Evolutionary conservation across 2,113 vertebrate species (phyloP).

Genomic region (Echinops telfairi): DNA sequence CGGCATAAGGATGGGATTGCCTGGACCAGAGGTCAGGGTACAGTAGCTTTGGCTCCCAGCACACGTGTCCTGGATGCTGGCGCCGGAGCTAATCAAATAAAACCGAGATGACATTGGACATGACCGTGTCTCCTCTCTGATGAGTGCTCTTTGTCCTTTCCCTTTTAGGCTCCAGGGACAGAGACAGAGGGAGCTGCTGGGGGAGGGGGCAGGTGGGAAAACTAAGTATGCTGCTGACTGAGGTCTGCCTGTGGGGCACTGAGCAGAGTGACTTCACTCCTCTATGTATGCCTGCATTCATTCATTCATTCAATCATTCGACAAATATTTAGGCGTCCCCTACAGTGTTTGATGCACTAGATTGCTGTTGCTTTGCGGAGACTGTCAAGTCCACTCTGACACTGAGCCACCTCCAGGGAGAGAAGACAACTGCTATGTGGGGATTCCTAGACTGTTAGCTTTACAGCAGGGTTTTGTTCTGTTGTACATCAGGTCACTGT

Average conservation of each 20-base stretch:
- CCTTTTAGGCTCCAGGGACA: not conserved
- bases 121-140: not conserved
- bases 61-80: constrained; percentile 18
- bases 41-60: constrained; percentile 16
- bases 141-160: constrained; percentile 26
- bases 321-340: not conserved
- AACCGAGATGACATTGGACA: not conserved
- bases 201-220: not conserved
- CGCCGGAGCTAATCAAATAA: constrained; percentile 62
- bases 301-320: not conserved
- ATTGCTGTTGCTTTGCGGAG: not conserved
- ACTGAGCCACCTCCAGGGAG: no score
- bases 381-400: no score
- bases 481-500: no score
- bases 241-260: no score
- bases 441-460: no score
- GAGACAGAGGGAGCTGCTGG: not conserved
- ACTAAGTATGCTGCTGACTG: not conserved
- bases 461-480: no score
- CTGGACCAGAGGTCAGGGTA: constrained; percentile 59
- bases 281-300: not conserved
- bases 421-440: no score
- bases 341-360: not conserved
- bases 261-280: not conserved
- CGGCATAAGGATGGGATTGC: not conserved